Evolutionary conservation across 2,888 invertebrate genomes (phyloP), one percentile per base, ranked within the genome.

Genomic region (Drosophila villosipedis): DNA sequence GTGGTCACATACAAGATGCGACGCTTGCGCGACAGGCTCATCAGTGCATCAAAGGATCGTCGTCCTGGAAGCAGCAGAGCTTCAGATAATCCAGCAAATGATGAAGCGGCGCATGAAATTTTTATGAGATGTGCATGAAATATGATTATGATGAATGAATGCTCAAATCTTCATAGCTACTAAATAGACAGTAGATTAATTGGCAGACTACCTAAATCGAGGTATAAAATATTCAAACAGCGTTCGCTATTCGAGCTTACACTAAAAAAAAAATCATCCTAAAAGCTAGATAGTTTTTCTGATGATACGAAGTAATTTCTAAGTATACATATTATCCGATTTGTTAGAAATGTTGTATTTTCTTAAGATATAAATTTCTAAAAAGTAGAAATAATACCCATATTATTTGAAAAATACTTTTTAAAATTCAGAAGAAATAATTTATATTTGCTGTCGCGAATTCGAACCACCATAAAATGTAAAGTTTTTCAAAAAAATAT

Each of bases 51-150:
- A 19, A 93, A 71, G 28, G 92, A 92, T 19, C 91, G 75, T 50
- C 92, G 91, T 78, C 92, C 93, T 93, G 91, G 84, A 91, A 92
- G 81, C 78, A 92, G 82, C 78, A 92, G 85, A 54, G 91, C 92
- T 92, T 59, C 69, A 57, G 91, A 58, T 68, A 61, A 22, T 53
- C 68, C 68, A 57, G 55, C 66, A 39, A 49, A 33, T 3, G 5
- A 53, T 4, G 41, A 61, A 5, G 12, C 37, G 43, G 25, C 41
- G 25, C 62, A 68, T 64, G 53, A 50, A 68, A 68, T n/a, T 6
- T 54, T 53, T 35, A 62, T 80, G 64, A 63, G 39, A 62, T 68
- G 71, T 25, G 35, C 22, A 62, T 63, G 61, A 62, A 37, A 67
- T 73, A 39, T 54, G 49, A 55, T 64, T 47, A 37, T 59, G 41